Conservation (phyloP, 1,140 invertebrate species). For the Oscheius sp. region DNA sequence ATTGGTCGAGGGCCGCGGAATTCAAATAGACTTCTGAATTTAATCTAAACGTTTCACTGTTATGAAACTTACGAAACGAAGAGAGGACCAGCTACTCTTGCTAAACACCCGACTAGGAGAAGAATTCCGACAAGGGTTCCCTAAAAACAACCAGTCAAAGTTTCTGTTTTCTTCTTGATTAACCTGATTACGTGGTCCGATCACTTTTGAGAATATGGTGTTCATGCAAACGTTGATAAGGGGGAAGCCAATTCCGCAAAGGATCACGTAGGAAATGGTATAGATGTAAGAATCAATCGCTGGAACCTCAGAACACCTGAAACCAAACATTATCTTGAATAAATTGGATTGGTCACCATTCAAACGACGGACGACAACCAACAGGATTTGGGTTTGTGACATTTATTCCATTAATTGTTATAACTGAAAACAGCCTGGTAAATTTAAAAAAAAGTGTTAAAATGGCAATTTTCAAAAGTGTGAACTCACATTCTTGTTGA, state of each 20-base stretch:
- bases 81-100: slow-evolving; percentile 16
- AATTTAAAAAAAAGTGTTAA: background rate
- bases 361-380: slow-evolving; percentile 25
- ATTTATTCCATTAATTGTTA: slow-evolving; percentile 1
- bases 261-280: slow-evolving; percentile 17
- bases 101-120: slow-evolving; percentile 11
- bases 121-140: slow-evolving; percentile 16
- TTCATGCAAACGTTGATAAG: slow-evolving; percentile 29
- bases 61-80: slow-evolving; percentile 7
- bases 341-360: background rate
- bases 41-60: background rate
- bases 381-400: slow-evolving; percentile 11
- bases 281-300: slow-evolving; percentile 18
- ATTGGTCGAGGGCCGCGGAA: background rate
- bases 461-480: too few relatives aligned
- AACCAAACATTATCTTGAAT: background rate
- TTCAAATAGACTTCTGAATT: background rate
- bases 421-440: background rate
- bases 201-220: slow-evolving; percentile 19
- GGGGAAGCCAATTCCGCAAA: slow-evolving; percentile 7
- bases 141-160: slow-evolving; percentile 5
- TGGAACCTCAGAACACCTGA: slow-evolving; percentile 15
- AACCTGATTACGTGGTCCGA: slow-evolving; percentile 28
- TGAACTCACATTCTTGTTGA: slow-evolving; percentile 22
- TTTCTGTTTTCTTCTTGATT: background rate